Evolutionary conservation across 2,113 vertebrate genomes (phyloP).

Genomic region (Capra hircus): DNA sequence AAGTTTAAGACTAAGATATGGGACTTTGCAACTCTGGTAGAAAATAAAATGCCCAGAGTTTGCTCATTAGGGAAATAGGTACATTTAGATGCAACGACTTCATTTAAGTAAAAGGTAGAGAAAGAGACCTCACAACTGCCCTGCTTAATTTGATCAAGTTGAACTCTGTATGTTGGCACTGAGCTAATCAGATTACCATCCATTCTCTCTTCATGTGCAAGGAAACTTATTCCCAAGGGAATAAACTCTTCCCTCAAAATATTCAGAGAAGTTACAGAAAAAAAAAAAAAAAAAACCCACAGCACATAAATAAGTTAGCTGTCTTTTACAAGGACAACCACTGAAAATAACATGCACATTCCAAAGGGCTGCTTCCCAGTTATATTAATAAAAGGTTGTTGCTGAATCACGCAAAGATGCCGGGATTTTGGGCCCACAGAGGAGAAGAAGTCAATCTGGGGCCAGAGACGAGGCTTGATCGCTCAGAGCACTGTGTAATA

Average conservation of each 20-base stretch:
- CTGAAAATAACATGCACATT: conserved; percentile 49
- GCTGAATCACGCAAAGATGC: rapidly evolving
- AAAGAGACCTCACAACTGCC: neutral
- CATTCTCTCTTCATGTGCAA: conserved; percentile 14
- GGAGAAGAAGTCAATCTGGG: too few relatives aligned
- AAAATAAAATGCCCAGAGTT: neutral
- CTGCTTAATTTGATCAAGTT: neutral
- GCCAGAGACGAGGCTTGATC: too few relatives aligned
- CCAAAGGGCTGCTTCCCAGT: conserved; percentile 39
- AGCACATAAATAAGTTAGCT: conserved; percentile 61
- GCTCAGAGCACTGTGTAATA: too few relatives aligned
- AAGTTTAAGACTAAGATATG: neutral
- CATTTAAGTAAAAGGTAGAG: conserved; percentile 15
- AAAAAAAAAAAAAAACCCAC: neutral
- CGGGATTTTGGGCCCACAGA: too few relatives aligned
- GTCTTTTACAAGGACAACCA: conserved; percentile 34
- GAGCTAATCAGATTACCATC: neutral
- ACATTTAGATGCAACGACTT: neutral
- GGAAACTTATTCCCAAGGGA: conserved; percentile 34
- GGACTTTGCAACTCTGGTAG: neutral
- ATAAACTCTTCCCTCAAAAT: conserved; percentile 53
- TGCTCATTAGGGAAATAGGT: neutral
- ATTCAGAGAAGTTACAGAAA: conserved; percentile 53
- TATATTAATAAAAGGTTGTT: neutral
- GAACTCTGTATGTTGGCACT: neutral